Conservation (phyloP, 2,113 vertebrate species). For the Lichenostomus cassidix region DNA sequence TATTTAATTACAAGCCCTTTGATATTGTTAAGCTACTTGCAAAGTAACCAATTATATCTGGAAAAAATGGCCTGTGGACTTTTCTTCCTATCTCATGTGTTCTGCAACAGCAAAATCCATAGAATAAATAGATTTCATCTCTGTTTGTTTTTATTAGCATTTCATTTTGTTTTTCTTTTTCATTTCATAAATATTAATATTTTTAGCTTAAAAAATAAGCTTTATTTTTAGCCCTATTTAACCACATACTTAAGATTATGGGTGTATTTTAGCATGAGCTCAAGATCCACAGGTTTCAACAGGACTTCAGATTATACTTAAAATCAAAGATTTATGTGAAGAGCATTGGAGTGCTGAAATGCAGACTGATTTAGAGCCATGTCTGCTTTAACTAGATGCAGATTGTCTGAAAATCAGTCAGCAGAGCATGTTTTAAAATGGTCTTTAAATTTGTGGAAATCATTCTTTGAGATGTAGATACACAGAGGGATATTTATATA, state of each 20-base stretch:
- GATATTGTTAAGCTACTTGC: not conserved
- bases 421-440: not conserved
- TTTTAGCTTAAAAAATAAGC: not conserved
- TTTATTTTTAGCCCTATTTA: not conserved
- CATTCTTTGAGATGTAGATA: not conserved
- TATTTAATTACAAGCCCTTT: slow-evolving; percentile 7
- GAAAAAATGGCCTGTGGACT: not conserved
- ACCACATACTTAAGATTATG: not conserved
- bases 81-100: not conserved
- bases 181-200: not conserved
- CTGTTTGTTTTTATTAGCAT: not conserved
- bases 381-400: not conserved
- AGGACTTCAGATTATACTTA: not conserved
- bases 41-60: not conserved
- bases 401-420: not conserved
- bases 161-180: not conserved
- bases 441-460: not conserved
- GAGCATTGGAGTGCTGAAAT: not conserved
- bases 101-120: not conserved
- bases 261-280: not conserved
- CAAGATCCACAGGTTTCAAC: not conserved
- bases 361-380: not conserved
- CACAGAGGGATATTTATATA: not conserved
- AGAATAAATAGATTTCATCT: not conserved
- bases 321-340: not conserved